Evolutionary conservation across 2,797 vertebrate genomes (phyloP).

Genomic region (Rhabdophis nuchalis): DNA sequence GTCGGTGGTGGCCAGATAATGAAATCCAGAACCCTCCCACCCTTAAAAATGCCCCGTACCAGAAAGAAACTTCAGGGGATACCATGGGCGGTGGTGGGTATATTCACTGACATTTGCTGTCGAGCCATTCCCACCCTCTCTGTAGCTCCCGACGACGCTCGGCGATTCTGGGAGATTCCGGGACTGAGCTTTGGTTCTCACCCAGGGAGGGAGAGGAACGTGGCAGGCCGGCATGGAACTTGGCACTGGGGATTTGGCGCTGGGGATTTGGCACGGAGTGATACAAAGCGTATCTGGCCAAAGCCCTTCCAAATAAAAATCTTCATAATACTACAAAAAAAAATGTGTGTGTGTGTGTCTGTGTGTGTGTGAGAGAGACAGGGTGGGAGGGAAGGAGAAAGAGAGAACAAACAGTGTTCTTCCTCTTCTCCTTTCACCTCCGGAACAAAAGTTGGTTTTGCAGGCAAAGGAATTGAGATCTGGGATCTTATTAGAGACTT

Average conservation of each 20-base stretch:
- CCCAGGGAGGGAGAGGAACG: background rate
- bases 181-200: background rate
- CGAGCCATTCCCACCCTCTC: background rate
- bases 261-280: background rate
- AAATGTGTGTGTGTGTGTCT: too few relatives aligned
- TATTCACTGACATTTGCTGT: background rate
- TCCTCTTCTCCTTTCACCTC: background rate
- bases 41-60: background rate
- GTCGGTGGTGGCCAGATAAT: background rate
- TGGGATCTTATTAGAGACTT: background rate
- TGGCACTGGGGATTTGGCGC: conserved; percentile 9
- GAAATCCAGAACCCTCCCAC: background rate
- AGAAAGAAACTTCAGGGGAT: background rate
- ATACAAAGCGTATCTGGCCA: background rate
- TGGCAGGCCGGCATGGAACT: background rate
- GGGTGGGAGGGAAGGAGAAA: too few relatives aligned
- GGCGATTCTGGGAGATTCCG: background rate
- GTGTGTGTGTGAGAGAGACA: too few relatives aligned
- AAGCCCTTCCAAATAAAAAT: background rate
- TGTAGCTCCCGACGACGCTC: too few relatives aligned
- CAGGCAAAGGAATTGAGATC: background rate
- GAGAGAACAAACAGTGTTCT: too few relatives aligned
- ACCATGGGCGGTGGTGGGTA: background rate
- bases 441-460: background rate
- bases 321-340: background rate